A percentile compares a stretch with the other conserved stretches of the same genome.
These are phyloP conservation scores for Caenorhabditis imperialis DNA, from an alignment of 2,888 invertebrate species.

Conservation along the genomic window DNA sequence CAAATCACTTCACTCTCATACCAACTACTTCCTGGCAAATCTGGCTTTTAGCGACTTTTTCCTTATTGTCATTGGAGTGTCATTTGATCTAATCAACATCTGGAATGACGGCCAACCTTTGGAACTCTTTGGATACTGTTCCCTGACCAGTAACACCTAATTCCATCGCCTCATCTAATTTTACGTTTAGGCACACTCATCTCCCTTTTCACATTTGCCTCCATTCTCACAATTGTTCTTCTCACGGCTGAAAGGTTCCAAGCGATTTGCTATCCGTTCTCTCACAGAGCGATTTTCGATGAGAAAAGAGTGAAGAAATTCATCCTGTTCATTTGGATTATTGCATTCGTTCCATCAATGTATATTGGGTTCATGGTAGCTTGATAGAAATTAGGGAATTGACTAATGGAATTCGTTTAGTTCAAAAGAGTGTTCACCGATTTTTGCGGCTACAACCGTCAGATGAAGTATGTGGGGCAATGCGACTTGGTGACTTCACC, in stretches of 20 bases:
- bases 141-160: conserved; percentile 65
- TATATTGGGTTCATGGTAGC: conserved; percentile 71
- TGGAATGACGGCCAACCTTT: conserved; percentile 69
- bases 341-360: conserved; percentile 73
- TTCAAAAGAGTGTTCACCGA: conserved; percentile 73
- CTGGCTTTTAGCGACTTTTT: conserved; percentile 70
- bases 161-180: not conserved
- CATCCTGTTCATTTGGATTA: conserved; percentile 70
- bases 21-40: conserved; percentile 76
- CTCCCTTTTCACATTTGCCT: conserved; percentile 75
- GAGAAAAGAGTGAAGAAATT: conserved; percentile 62
- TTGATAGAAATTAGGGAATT: not conserved
- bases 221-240: conserved; percentile 75
- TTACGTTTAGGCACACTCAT: conserved; percentile 69
- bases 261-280: conserved; percentile 77
- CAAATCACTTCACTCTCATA: conserved; percentile 73
- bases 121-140: conserved; percentile 72
- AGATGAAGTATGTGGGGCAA: conserved; percentile 62
- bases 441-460: conserved; percentile 73
- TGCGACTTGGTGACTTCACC: conserved; percentile 71
- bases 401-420: conserved; percentile 47
- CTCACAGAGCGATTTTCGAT: conserved; percentile 58
- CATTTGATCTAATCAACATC: conserved; percentile 74
- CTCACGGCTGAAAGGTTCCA: conserved; percentile 74
- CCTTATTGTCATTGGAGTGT: conserved; percentile 74